Base-by-base conservation (phyloP, 2,113 vertebrate species). In the Dromaius novaehollandiae region DNA sequence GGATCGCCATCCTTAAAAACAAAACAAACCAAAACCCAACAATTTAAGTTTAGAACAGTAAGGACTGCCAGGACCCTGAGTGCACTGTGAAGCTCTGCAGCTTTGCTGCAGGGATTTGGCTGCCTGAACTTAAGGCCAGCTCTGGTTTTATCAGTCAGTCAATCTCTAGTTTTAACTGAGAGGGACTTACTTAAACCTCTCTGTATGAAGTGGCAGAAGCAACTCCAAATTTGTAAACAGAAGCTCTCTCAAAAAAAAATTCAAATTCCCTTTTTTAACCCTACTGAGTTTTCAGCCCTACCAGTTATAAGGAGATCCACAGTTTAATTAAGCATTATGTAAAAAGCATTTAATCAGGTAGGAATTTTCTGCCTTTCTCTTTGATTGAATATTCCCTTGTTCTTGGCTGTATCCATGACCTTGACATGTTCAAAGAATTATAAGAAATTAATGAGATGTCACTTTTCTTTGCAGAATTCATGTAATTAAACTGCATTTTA, bases 61-160 rank as follows among this genome's bases (percentile, higher is more conserved):
- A 24, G 25, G 36, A 22, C 14, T 4, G 4, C 4, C 5, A 16
- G 1, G 15, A 28, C 19, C 86, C 8, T 5, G 1, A 44, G 4
- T 4, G 7, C 10, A 40, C 25, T 6, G 55, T 9, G 2, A 56
- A 65, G 86, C 6, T 61, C 26, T 50, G 42, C 16, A 55, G 20
- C 22, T 11, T 82, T 82, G 38, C 21, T 82, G 16, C 13, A 50
- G 7, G 4, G 1, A 0, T 70, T 85, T 32, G 3, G 1, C 32
- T 63, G 34, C 8, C 14, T 46, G 2, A 5, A 22, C 15, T 65
- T 11, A 36, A 65, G 15, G 28, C 7, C 17, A 51, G 5, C 2
- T 82, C 30, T 75, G 10, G 82, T 7, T 5, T 11, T 56, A 2
- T 12, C 28, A 32, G 24, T 32, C 15, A 17, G 30, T 56, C 26